These are phyloP conservation scores for Cephus sareptanus DNA, from an alignment of 2,888 invertebrate species.

Conservation along the genomic window DNA sequence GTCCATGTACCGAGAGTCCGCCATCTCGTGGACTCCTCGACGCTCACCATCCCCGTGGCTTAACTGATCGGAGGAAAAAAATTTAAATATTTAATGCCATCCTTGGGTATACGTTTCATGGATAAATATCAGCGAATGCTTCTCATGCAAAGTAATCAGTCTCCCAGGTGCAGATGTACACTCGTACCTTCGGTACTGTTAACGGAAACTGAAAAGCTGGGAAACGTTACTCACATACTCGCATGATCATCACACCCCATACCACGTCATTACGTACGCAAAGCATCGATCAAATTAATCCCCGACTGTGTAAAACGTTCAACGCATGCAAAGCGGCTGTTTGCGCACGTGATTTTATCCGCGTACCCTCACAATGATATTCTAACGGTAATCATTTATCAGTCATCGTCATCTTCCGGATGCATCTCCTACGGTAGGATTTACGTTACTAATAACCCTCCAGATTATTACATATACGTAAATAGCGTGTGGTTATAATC, in stretches of 20 bases:
- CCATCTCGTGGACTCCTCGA: background rate
- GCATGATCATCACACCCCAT: conserved; percentile 18
- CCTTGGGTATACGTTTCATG: background rate
- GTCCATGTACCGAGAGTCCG: background rate
- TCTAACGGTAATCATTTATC: conserved; percentile 29
- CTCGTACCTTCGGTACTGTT: background rate
- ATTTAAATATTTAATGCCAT: background rate
- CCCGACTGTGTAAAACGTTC: conserved; percentile 27
- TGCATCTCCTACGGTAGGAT: background rate
- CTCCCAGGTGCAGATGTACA: background rate
- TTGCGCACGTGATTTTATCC: conserved; percentile 41
- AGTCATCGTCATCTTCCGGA: conserved; percentile 30
- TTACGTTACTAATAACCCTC: background rate
- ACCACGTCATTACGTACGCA: conserved; percentile 34
- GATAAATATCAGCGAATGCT: background rate
- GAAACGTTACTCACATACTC: conserved; percentile 28
- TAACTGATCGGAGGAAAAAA: background rate
- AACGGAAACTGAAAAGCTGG: background rate
- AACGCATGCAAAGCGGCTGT: conserved; percentile 46
- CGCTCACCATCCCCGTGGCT: background rate
- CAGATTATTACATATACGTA: background rate
- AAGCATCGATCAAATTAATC: conserved; percentile 58
- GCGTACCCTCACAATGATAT: conserved; percentile 25
- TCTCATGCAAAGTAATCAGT: background rate
- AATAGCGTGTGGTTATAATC: background rate